Conservation (phyloP, 2,113 vertebrate genomes). For the Bubo blakistoni region DNA sequence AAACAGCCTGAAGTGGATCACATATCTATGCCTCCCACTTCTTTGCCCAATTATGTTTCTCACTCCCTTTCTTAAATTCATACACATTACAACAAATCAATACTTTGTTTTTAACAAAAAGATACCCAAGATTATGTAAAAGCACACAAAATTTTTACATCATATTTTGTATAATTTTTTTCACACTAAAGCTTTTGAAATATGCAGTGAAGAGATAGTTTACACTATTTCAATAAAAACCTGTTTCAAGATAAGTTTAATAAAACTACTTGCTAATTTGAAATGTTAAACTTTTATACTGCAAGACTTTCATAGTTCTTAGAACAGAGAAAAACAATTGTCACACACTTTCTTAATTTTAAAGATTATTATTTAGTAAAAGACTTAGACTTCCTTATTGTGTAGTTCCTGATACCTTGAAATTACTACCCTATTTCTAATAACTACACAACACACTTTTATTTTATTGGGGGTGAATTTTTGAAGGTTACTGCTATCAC, state of each 20-base stretch:
- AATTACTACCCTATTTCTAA: not conserved
- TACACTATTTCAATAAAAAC: not conserved
- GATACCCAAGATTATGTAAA: not conserved
- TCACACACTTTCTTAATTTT: not conserved
- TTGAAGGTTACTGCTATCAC: not conserved
- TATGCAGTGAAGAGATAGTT: not conserved
- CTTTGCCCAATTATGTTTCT: not conserved
- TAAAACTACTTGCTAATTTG: not conserved
- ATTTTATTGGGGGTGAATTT: not conserved
- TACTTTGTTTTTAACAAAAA: not conserved
- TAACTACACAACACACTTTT: not conserved
- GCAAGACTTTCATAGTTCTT: not conserved
- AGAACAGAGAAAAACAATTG: not conserved
- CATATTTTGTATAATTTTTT: not conserved
- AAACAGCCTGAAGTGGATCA: not conserved
- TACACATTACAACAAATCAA: not conserved
- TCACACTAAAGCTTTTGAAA: not conserved
- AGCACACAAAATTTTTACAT: not conserved
- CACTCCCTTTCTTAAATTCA: not conserved
- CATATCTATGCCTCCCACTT: not conserved
- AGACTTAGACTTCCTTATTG: not conserved
- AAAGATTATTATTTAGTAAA: not conserved
- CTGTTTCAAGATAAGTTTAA: not conserved
- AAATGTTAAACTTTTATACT: not conserved
- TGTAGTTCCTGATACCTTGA: not conserved